Conservation (phyloP, 2,888 invertebrate genomes). For the Rhagonycha fulva region DNA sequence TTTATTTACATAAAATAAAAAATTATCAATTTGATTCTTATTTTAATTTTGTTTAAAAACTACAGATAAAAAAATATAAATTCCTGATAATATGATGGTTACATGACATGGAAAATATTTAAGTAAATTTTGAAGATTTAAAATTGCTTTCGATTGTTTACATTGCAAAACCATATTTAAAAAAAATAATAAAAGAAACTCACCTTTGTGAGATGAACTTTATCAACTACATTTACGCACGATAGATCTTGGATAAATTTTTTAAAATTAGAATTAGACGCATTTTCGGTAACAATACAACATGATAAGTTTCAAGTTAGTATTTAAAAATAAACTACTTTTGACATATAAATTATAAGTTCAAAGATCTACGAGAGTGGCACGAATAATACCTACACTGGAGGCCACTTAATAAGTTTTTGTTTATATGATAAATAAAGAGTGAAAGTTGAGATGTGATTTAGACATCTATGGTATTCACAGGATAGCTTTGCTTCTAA, state of each 20-base stretch:
- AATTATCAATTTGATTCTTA: not conserved
- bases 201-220: not conserved
- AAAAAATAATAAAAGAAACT: not conserved
- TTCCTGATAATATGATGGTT: not conserved
- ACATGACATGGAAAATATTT: not conserved
- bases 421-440: not conserved
- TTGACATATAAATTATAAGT: not conserved
- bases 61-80: not conserved
- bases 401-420: not conserved
- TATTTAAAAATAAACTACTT: not conserved
- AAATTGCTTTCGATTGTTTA: not conserved
- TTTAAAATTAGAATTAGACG: not conserved
- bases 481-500: not conserved
- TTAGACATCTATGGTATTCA: not conserved
- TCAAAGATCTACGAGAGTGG: not conserved
- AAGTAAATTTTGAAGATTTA: not conserved
- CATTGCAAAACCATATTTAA: not conserved
- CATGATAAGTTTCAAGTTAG: not conserved
- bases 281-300: not conserved
- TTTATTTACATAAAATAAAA: not conserved
- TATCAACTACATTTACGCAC: not conserved
- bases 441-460: not conserved
- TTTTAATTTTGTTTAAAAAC: not conserved
- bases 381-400: not conserved
- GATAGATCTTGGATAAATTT: not conserved